Evolutionary conservation across 2,113 vertebrate genomes (phyloP), one percentile per base, ranked within the genome.

Genomic region (Ascaphus truei): DNA sequence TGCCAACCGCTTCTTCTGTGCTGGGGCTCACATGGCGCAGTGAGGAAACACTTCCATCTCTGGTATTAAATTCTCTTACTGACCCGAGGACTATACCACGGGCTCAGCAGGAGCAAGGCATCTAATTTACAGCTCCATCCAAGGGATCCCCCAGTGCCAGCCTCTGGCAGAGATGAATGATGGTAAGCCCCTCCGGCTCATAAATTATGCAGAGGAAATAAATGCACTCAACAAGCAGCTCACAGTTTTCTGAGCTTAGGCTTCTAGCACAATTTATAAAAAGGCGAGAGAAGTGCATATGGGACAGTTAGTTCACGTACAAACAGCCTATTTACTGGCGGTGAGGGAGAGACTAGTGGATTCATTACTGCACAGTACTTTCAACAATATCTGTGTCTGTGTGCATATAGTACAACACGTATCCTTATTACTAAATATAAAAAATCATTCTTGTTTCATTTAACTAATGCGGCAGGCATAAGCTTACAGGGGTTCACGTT

Each of bases 151-250:
- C 79, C 76, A 77, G 87, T 91, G 92, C 93, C 88, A 81, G 92
- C 90, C 88, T 73, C 90, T 90, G 92, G 93, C 92, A 92, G 85
- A 87, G 87, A 91, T 79, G 76, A 85, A 96, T 86, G 89, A 87
- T 88, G 90, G 91, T 85, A 92, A 92, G 76, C 88, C 83, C 90
- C 90, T 91, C 87, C 89, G 84, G 88, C 91, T 94, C 89, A 95
- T 96, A 92, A 94, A 96, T 96, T 93, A 97, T 94, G 93, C 90
- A 98, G 87, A 90, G 83, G 89, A 92, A 96, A 96, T 97, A 96
- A 96, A 94, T 71, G 89, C 85, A 82, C 86, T 92, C 86, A 80
- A 91, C 91, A 93, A 94, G 93, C 88, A 91, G 85, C 85, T 78
- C 85, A 89, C 62, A 3, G 47, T 79, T 85, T 80, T 80, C 86